A percentile compares a stretch with the other conserved stretches of the same genome.
These are phyloP conservation scores for Lasioglossum albipes DNA, from an alignment of 1,140 invertebrate genomes.

Conservation along the genomic window DNA sequence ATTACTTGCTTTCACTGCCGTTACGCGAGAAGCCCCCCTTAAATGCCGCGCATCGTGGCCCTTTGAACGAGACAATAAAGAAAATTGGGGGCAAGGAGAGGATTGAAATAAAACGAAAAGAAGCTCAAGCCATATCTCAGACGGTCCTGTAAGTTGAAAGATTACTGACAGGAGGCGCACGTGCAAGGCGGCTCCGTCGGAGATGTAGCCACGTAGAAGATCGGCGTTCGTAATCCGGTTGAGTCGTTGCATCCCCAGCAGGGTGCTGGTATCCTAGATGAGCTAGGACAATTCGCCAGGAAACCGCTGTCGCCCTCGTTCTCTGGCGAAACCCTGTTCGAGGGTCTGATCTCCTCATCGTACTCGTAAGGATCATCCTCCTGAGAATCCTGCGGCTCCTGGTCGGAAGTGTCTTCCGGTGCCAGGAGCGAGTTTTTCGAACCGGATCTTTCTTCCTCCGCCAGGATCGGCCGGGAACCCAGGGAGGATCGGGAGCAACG, in stretches of 20 bases:
- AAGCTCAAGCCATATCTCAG: slow-evolving; percentile 25
- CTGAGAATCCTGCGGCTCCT: slow-evolving; percentile 51
- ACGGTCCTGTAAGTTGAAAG: background rate
- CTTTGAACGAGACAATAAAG: no score
- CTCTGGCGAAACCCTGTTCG: slow-evolving; percentile 14
- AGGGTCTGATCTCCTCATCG: slow-evolving; percentile 78
- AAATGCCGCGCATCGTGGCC: no score
- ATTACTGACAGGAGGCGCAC: slow-evolving; percentile 71
- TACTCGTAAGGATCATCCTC: slow-evolving; percentile 81
- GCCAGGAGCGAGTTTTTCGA: slow-evolving; percentile 48
- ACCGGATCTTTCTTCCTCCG: slow-evolving; percentile 50
- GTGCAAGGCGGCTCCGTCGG: slow-evolving; percentile 71
- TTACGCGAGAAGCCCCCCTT: no score
- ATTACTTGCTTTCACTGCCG: no score
- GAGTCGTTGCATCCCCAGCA: slow-evolving; percentile 69
- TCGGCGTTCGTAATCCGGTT: slow-evolving; percentile 61
- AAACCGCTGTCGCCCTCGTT: background rate
- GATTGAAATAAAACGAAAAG: slow-evolving; percentile 1
- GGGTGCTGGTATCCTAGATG: slow-evolving; percentile 54
- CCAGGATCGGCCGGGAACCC: slow-evolving; percentile 56
- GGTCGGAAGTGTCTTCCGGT: slow-evolving; percentile 48
- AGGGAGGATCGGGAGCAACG: slow-evolving; percentile 46
- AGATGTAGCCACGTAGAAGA: slow-evolving; percentile 74
- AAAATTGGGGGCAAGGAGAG: background rate
- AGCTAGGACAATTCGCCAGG: slow-evolving; percentile 36